Base-by-base conservation (phyloP, 2,888 invertebrate genomes). In the Xylota sylvarum region DNA sequence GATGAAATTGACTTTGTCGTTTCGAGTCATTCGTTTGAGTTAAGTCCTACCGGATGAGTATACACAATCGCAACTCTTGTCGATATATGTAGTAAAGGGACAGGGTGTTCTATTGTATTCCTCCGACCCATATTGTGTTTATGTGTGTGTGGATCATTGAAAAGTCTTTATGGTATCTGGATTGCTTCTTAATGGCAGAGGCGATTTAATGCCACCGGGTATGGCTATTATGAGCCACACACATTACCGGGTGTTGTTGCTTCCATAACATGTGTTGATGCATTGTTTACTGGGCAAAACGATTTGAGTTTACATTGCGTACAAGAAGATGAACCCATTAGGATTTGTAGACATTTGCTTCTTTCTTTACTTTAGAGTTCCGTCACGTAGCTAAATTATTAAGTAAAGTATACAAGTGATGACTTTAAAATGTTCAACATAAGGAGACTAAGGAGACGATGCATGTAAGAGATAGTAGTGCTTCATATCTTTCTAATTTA, bases 1-100 rank as follows among this genome's bases (percentile, higher is more conserved):
- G 40, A 85, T 74, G 52, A 58, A 85, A 76, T 85, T 76, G 70
- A 76, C 62, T 85, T 70, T 76, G 65, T 64, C 80, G 65, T 80
- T 62, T 55, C 74, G 67, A 67, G 64, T 30, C 79, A 65, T 48
- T 62, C 48, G 37, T 37, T 64, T 23, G 32, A 50, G 48, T 48
- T 67, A 14, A 77, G 77, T 40, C 56, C 46, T 67, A 19, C 30
- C 64, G 67, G 52, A 70, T 69, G 40, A 32, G 17, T 40, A 27
- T 60, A 43, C 40, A 50, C n/a, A 30, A n/a, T 10, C 35, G 17
- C 32, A 46, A 12, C 30, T 30, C 17, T n/a, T 27, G 50, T 37
- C 19, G 30, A 48, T 37, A n/a, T n/a, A n/a, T n/a, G n/a, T n/a
- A 10, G n/a, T 50, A 9, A 27, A 37, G 30, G 52, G 35, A 37